phyloP scores from a whole-genome alignment of 2,113 vertebrate species.

The Hyla sarda region DNA sequence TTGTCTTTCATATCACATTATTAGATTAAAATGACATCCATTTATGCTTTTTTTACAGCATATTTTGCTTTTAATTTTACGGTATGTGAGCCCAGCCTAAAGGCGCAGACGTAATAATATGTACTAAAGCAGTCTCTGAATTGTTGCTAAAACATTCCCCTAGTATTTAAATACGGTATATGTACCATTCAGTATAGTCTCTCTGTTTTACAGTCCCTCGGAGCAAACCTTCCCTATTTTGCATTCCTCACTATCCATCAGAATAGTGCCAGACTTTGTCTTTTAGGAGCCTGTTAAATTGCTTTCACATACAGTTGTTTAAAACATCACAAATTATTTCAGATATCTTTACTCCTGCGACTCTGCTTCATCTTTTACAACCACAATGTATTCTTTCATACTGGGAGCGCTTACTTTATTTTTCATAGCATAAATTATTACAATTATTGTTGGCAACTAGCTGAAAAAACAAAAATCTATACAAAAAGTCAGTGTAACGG shows the following conservation, averaged over 20 bases:
- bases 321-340: constrained; percentile 10
- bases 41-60: too few species aligned
- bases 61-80: too few species aligned
- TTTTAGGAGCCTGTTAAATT: neutral
- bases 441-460: neutral
- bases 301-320: constrained; percentile 21
- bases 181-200: neutral
- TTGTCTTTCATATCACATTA: too few species aligned
- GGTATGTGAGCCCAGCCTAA: too few species aligned
- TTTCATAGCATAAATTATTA: constrained; percentile 16
- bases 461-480: neutral
- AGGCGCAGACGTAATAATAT: too few species aligned
- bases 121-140: too few species aligned
- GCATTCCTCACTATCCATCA: neutral
- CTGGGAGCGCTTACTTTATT: neutral
- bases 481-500: neutral
- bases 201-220: neutral
- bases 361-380: neutral
- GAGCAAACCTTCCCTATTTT: neutral
- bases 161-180: neutral
- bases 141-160: too few species aligned
- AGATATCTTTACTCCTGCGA: constrained; percentile 1
- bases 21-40: too few species aligned
- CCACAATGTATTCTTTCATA: constrained; percentile 40
- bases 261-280: constrained; percentile 27